A percentile compares a stretch with the other conserved stretches of the same genome.
Evolutionary conservation across 2,888 invertebrate genomes (phyloP).

Genomic region (Lumbricus terrestris): DNA sequence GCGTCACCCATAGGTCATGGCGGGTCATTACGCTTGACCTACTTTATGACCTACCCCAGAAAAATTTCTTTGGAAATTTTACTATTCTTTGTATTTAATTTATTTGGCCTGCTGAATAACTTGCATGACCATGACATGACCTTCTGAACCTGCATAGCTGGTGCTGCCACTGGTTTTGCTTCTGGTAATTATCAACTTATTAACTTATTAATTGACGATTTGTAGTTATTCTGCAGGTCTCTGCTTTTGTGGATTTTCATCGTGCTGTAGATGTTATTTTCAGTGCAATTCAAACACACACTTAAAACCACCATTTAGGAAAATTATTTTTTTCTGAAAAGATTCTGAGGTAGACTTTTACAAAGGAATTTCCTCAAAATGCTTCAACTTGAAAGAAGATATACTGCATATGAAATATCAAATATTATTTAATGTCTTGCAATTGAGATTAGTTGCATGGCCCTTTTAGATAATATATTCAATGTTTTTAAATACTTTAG

Average conservation of each 20-base stretch:
- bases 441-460: neutral
- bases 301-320: neutral
- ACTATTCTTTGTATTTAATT: no score
- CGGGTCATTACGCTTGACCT: no score
- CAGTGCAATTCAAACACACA: neutral
- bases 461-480: neutral
- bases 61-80: no score
- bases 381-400: neutral
- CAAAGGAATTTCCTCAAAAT: neutral
- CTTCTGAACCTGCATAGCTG: no score
- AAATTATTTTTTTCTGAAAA: neutral
- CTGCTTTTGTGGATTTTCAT: neutral
- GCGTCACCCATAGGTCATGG: no score
- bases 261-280: neutral
- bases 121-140: no score
- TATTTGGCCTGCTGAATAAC: no score
- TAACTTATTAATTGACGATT: neutral
- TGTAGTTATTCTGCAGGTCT: neutral
- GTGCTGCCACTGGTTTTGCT: no score
- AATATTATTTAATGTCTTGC: neutral
- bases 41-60: no score
- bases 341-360: neutral
- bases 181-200: no score
- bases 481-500: neutral
- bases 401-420: neutral